These are phyloP conservation scores for Sinodicranocentrus sp. DNA, from an alignment of 2,888 invertebrate species.

Conservation along the genomic window DNA sequence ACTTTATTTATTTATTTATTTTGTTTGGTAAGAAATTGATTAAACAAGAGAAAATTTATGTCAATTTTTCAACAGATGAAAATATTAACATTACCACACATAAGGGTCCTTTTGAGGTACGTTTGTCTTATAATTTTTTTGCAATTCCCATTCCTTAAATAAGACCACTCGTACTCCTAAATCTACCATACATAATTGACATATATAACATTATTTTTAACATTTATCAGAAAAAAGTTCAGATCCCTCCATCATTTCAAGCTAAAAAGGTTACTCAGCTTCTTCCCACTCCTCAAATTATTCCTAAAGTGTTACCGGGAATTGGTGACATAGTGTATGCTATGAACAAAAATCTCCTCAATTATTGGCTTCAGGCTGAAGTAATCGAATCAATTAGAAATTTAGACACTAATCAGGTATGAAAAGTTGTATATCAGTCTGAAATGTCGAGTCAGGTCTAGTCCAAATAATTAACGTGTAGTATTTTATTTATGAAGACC, in stretches of 20 bases:
- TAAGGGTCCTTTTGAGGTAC: slow-evolving; percentile 28
- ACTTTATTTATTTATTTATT: neutral
- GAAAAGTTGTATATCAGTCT: too few species aligned
- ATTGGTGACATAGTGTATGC: slow-evolving; percentile 82
- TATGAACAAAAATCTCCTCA: slow-evolving; percentile 82
- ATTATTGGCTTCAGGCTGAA: slow-evolving; percentile 83
- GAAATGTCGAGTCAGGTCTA: too few species aligned
- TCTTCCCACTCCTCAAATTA: slow-evolving; percentile 64
- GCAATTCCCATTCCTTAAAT: neutral
- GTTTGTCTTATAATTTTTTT: neutral
- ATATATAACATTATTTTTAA: neutral
- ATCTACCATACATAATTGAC: neutral
- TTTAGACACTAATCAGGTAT: slow-evolving; percentile 28
- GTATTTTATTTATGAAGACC: slow-evolving; percentile 27
- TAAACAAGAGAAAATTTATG: neutral
- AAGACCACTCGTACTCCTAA: neutral
- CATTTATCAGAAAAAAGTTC: neutral
- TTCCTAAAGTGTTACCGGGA: slow-evolving; percentile 78
- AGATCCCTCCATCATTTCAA: neutral
- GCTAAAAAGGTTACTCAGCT: slow-evolving; percentile 21
- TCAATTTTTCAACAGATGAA: slow-evolving; percentile 9
- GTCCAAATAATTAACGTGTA: neutral
- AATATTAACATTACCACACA: slow-evolving; percentile 5
- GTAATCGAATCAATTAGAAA: slow-evolving; percentile 80
- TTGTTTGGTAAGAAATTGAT: neutral